Conservation (phyloP, 2,888 invertebrate genomes). For the Odiellus spinosus region DNA sequence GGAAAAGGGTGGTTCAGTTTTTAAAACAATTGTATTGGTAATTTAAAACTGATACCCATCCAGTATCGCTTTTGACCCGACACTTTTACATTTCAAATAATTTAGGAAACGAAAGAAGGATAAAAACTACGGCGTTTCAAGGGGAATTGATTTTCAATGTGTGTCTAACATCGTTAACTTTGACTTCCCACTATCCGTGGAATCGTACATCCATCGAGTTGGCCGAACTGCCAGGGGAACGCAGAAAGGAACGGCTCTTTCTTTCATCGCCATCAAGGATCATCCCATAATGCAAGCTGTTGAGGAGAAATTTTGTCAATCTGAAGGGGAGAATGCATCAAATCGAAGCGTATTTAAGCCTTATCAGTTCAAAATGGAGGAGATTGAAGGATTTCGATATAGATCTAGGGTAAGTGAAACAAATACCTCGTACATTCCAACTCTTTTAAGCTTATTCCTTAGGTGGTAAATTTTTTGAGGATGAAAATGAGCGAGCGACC, state of each 20-base stretch:
- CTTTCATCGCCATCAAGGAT: conserved; percentile 72
- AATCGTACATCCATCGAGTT: conserved; percentile 87
- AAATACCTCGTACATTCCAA: not conserved
- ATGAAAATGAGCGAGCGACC: too few species aligned
- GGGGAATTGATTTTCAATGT: conserved; percentile 95
- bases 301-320: conserved; percentile 4
- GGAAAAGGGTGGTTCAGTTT: too few species aligned
- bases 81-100: too few species aligned
- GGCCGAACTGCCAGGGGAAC: conserved; percentile 77
- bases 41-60: too few species aligned
- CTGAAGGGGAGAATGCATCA: not conserved
- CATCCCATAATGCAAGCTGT: conserved; percentile 34
- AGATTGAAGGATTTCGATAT: conserved; percentile 91
- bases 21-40: not conserved
- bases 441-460: too few species aligned
- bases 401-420: conserved; percentile 46
- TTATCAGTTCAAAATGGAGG: conserved; percentile 84
- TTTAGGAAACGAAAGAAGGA: conserved; percentile 46
- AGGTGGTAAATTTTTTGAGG: too few species aligned
- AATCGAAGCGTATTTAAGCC: conserved; percentile 41
- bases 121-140: conserved; percentile 83
- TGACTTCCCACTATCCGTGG: conserved; percentile 81
- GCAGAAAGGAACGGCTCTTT: conserved; percentile 43
- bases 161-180: conserved; percentile 97
- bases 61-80: too few species aligned